phyloP scores from a whole-genome alignment of 1,140 invertebrate species.

The Listronotus oregonensis region DNA sequence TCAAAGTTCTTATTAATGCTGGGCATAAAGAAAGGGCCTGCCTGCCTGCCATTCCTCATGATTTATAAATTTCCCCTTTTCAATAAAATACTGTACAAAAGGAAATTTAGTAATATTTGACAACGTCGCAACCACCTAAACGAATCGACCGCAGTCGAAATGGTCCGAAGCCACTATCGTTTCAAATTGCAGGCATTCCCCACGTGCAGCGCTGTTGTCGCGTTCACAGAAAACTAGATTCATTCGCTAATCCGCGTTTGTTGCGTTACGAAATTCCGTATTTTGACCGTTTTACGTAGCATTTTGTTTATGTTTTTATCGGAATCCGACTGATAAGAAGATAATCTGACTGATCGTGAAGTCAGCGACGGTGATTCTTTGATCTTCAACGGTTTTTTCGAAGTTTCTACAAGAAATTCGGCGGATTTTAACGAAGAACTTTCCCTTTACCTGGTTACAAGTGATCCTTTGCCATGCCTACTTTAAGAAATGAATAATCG shows the following conservation, averaged over 20 bases:
- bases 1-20: too few relatives aligned
- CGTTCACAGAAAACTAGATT: conserved; percentile 15
- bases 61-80: too few relatives aligned
- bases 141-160: conserved; percentile 22
- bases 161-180: conserved; percentile 13
- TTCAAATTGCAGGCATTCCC: conserved; percentile 27
- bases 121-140: conserved; percentile 19
- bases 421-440: conserved; percentile 19
- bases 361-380: neutral
- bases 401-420: neutral
- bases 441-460: conserved; percentile 32
- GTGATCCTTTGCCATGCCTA: conserved; percentile 30
- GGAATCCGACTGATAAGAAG: conserved; percentile 4
- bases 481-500: conserved; percentile 29
- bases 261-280: conserved; percentile 17
- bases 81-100: too few relatives aligned
- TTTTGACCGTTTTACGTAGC: conserved; percentile 2
- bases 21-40: too few relatives aligned
- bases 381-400: neutral
- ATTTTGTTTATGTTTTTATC: conserved; percentile 35
- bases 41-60: too few relatives aligned
- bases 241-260: conserved; percentile 18
- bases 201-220: conserved; percentile 21
- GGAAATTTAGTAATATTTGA: neutral
- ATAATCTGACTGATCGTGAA: conserved; percentile 3